Base-by-base conservation (phyloP, 2,113 vertebrate genomes). In the Corvus cornix region DNA sequence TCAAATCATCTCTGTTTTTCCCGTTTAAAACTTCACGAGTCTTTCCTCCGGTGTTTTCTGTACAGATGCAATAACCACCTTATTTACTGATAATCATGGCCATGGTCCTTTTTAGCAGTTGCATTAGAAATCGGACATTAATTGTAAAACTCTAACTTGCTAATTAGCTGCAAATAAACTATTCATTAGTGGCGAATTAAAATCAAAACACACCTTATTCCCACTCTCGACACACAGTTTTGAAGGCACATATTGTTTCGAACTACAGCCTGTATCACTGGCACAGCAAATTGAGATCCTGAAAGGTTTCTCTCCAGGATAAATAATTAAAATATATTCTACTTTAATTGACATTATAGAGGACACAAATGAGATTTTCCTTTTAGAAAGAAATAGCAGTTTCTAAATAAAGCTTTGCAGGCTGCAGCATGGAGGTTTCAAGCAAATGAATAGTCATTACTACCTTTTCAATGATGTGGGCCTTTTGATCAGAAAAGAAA, bases 401-500 rank as follows among this genome's bases (percentile, higher is more conserved):
- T 98, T 97, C 97, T 98, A 98, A 98, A 98, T 98, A 98, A 98
- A 98, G 98, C 97, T 98, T 96, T 78, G 91, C 95, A 95, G 97
- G 92, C 97, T 96, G 96, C 94, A 98, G 97, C 98, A 97, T 97
- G 97, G 97, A 96, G 97, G 96, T 98, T 98, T 97, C 97, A 97
- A 95, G 90, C 96, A 98, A 98, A 98, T 98, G 98, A 98, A 98
- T 98, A 98, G 98, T 98, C 98, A 98, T 98, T 98, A 98, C 98
- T 98, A 98, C 97, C 98, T 98, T 98, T 98, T 98, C 98, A 98
- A 96, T 97, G 95, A 97, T 98, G 97, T 97, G 97, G 96, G 97
- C 97, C 97, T 98, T 98, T 98, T 98, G 98, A 98, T 98, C 98
- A 98, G 97, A 96, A 98, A 97, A 98, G 98, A 98, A 98, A 98